phyloP scores from a whole-genome alignment of 2,888 invertebrate genomes.

The Rhingia campestris region DNA sequence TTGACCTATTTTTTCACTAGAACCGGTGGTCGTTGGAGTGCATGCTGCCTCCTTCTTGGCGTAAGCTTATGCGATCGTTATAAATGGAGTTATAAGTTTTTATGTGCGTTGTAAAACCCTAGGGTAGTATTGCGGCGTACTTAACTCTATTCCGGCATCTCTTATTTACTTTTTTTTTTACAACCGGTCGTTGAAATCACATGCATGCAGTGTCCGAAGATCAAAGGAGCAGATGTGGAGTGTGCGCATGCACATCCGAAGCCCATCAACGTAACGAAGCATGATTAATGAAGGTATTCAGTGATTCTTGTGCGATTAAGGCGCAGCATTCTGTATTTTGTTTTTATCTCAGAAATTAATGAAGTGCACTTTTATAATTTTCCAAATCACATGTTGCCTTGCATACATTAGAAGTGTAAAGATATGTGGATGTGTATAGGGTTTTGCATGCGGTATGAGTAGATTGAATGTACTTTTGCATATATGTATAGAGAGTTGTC shows the following conservation, averaged over 20 bases:
- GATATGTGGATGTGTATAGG: neutral
- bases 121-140: neutral
- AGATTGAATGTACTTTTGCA: conserved; percentile 27
- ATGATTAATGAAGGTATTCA: conserved; percentile 59
- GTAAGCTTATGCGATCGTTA: neutral
- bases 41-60: neutral
- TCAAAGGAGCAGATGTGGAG: conserved; percentile 55
- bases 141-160: conserved; percentile 12
- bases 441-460: neutral
- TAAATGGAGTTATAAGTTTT: conserved; percentile 57
- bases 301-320: conserved; percentile 13
- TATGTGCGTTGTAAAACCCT: conserved; percentile 8
- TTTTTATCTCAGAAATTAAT: conserved; percentile 22
- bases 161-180: conserved; percentile 14
- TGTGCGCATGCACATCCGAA: conserved; percentile 64
- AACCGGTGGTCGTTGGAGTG: neutral
- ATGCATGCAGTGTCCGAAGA: conserved; percentile 40
- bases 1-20: conserved; percentile 51
- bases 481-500: neutral
- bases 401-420: conserved; percentile 29
- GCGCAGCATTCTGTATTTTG: neutral
- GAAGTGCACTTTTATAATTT: conserved; percentile 58
- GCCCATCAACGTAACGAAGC: conserved; percentile 64
- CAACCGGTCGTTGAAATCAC: conserved; percentile 15
- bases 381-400: conserved; percentile 47